Percentiles rank a stretch among this genome's conserved stretches.
Evolutionary conservation across 2,888 invertebrate genomes (phyloP).

Genomic region (Nemotelus pantherinus): DNA sequence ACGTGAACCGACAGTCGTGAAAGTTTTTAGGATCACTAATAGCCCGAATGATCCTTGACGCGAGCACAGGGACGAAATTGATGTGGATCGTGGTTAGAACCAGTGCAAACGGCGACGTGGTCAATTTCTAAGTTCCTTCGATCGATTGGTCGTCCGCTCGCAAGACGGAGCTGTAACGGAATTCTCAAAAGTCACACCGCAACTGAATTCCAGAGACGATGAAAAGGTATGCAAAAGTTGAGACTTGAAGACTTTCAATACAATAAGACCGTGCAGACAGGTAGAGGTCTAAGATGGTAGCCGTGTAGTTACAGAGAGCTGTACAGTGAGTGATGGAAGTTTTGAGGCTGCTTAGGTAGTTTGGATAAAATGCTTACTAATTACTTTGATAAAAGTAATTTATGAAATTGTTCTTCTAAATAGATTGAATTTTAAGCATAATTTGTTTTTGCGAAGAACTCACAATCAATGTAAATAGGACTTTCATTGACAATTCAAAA

Average conservation of each 20-base stretch:
- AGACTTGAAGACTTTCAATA: constrained; percentile 21
- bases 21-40: no score
- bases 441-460: no score
- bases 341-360: background rate
- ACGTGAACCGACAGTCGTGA: no score
- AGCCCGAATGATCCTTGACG: no score
- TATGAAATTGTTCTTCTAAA: no score
- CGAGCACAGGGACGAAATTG: background rate
- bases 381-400: no score
- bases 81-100: constrained; percentile 14
- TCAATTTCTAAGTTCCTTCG: constrained; percentile 22
- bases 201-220: constrained; percentile 39
- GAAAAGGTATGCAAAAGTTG: constrained; percentile 37
- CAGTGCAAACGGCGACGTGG: constrained; percentile 32
- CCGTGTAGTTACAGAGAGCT: background rate
- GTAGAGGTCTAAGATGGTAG: constrained; percentile 22
- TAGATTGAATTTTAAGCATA: no score
- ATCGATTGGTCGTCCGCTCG: background rate
- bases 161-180: constrained; percentile 21
- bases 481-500: no score
- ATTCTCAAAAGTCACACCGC: constrained; percentile 43
- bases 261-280: constrained; percentile 6
- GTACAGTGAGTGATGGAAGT: background rate
- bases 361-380: no score
- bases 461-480: no score